A percentile compares a stretch with the other conserved stretches of the same genome.
Conservation (phyloP, 2,113 vertebrate species). For the Centropristis striata region DNA sequence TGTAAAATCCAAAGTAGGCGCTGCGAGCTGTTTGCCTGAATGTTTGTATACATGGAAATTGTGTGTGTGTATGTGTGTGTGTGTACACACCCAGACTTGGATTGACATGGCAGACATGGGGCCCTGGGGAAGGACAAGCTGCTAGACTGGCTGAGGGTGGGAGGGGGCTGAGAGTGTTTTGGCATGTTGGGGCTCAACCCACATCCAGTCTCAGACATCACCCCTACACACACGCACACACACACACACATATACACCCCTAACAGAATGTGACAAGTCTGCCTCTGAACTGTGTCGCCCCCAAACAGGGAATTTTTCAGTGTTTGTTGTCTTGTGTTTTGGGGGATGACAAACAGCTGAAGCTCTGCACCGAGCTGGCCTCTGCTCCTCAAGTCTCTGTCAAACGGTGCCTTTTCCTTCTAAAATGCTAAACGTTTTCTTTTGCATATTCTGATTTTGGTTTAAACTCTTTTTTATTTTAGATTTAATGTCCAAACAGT, state of each 20-base stretch:
- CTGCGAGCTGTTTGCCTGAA: no score
- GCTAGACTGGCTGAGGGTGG: constrained; percentile 34
- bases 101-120: constrained; percentile 53
- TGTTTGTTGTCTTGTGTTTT: constrained; percentile 17
- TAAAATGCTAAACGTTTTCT: no score
- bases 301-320: constrained; percentile 10
- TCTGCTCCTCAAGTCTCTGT: neutral
- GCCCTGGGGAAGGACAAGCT: constrained; percentile 62
- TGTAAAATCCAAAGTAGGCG: no score
- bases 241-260: constrained; percentile 25
- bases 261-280: constrained; percentile 58
- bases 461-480: neutral
- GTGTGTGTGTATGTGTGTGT: neutral
- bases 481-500: neutral
- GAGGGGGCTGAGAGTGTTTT: constrained; percentile 30
- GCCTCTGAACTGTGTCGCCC: neutral
- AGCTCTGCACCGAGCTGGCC: neutral
- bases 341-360: neutral
- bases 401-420: no score
- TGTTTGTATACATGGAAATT: constrained; percentile 4
- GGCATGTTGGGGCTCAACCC: constrained; percentile 37
- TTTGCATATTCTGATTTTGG: neutral
- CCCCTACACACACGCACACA: neutral
- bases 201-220: constrained; percentile 32
- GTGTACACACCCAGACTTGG: constrained; percentile 26